Conservation (phyloP, 2,113 vertebrate species). For the Aythya baeri region DNA sequence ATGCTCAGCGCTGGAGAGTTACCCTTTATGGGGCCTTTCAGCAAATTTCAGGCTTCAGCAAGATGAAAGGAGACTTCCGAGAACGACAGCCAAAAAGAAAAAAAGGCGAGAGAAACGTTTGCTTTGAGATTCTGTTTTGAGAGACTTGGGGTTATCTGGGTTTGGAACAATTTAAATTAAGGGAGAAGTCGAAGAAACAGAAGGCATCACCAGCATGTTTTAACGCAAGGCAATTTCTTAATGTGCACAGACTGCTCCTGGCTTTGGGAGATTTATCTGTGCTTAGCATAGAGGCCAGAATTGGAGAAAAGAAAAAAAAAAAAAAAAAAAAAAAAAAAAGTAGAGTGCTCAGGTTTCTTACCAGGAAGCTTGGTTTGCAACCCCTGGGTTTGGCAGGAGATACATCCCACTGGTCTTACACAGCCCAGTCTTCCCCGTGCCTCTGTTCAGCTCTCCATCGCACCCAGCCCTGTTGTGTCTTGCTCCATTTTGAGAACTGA, state of each 20-base stretch:
- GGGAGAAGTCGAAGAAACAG: constrained; percentile 37
- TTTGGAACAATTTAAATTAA: neutral
- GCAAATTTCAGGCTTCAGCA: neutral
- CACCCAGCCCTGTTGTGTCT: neutral
- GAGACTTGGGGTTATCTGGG: neutral
- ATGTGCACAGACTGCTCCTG: neutral
- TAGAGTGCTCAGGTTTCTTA: neutral
- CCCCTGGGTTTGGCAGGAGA: neutral
- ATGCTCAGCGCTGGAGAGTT: neutral
- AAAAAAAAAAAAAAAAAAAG: neutral
- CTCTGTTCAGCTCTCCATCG: neutral
- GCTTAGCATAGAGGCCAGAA: neutral
- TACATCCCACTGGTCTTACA: neutral
- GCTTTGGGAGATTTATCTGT: neutral
- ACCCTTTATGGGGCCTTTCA: neutral
- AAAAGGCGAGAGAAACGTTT: neutral
- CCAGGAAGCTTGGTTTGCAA: neutral
- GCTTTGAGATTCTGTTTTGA: constrained; percentile 1
- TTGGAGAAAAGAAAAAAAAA: neutral
- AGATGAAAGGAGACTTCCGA: neutral
- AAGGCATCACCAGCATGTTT: neutral
- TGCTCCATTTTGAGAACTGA: neutral
- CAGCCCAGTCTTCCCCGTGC: neutral
- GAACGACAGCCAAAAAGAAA: neutral
- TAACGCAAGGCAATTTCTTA: neutral